Conservation (phyloP, 1,140 invertebrate species). For the Zaprionus taronus region DNA sequence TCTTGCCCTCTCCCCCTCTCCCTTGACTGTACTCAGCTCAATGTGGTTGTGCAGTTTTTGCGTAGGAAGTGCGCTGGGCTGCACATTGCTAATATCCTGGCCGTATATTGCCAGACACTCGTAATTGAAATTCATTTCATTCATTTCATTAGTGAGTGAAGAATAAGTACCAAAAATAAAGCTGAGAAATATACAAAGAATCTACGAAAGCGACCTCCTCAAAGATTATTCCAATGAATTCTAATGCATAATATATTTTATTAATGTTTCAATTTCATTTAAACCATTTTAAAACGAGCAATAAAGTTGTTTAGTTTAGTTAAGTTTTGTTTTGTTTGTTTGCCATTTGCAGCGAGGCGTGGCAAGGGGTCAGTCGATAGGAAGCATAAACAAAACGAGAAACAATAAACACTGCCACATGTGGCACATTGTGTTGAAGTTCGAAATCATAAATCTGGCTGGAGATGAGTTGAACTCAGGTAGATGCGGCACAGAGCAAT, state of each 20-base stretch:
- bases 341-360: conserved; percentile 39
- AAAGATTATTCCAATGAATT: not conserved
- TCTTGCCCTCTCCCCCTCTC: not conserved
- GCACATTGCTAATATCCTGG: conserved; percentile 81
- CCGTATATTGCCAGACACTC: conserved; percentile 30
- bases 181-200: too few relatives aligned
- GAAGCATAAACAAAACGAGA: conserved; percentile 1
- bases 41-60: conserved; percentile 51
- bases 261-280: not conserved
- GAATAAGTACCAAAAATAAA: not conserved
- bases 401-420: conserved; percentile 22
- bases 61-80: conserved; percentile 78
- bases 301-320: conserved; percentile 19
- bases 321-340: not conserved
- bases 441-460: conserved; percentile 60
- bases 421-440: conserved; percentile 40
- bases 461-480: conserved; percentile 24
- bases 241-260: not conserved
- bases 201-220: not conserved
- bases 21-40: not conserved
- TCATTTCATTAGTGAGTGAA: conserved; percentile 20
- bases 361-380: conserved; percentile 58
- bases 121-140: conserved; percentile 78
- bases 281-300: not conserved
- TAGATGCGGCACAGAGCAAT: conserved; percentile 55